phyloP scores from a whole-genome alignment of 2,888 invertebrate genomes.

The Stomorhina lunata region DNA sequence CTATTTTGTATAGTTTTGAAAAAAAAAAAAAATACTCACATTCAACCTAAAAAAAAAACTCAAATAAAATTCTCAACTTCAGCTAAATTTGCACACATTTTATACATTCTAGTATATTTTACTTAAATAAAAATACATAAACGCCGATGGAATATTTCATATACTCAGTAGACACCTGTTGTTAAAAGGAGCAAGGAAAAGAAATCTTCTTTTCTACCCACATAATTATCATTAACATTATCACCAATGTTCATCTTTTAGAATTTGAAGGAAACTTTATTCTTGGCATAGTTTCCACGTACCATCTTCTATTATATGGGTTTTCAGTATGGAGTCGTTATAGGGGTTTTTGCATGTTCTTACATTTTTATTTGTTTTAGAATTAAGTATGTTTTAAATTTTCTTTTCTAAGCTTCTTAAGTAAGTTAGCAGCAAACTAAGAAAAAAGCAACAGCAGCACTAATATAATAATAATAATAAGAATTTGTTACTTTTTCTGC shows the following conservation, averaged over 20 bases:
- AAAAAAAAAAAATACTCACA: neutral
- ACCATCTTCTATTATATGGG: no score
- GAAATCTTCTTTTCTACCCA: neutral
- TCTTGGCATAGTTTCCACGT: neutral
- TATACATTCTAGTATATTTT: no score
- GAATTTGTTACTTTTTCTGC: no score
- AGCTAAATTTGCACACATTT: neutral
- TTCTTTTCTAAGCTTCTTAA: neutral
- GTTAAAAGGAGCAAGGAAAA: neutral
- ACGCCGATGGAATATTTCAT: no score
- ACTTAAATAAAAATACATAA: no score
- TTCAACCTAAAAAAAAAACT: neutral
- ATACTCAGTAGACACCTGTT: conserved; percentile 15
- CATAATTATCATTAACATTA: neutral
- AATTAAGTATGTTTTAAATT: neutral
- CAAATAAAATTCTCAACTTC: neutral
- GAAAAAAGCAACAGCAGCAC: no score
- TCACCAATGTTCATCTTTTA: neutral
- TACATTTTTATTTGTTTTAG: no score
- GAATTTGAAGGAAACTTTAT: neutral
- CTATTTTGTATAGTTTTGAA: neutral
- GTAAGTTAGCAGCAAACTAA: neutral
- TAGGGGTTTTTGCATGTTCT: neutral
- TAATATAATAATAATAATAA: neutral
- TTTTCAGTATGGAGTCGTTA: no score